Evolutionary conservation across 1,140 invertebrate species (phyloP), one percentile per base, ranked within the genome.

Genomic region (Drosophila lini): DNA sequence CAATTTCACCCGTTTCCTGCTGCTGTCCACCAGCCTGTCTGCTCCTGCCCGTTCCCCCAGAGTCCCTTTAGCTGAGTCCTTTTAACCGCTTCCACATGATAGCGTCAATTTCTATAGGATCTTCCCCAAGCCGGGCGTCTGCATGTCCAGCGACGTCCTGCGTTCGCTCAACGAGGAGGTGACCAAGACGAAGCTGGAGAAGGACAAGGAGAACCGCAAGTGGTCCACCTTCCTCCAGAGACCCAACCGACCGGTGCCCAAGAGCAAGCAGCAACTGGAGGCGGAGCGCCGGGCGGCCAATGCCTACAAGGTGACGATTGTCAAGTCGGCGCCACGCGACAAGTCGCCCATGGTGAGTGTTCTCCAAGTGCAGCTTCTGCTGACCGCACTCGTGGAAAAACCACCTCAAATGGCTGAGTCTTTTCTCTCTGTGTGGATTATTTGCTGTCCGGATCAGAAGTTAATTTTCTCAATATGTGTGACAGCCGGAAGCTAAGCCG

Each of bases 161-260:
- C 94, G 95, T 74, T 95, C 94, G 15, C 79, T 95, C 7, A 95
- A 95, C 78, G 93, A 94, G 56, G 93, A 94, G 67, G 78, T 93
- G 47, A 83, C 91, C 50, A 93, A 93, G 71, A 91, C 91, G 1
- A 91, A 84, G 69, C 90, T 91, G 28, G 93, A 94, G 52, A 94
- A 93, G 44, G 93, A 93, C 36, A 92, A 94, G 19, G 93, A 95
- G 65, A 94, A 94, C 53, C 94, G 93, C 47, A 95, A 94, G 61
- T 95, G 93, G 83, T 95, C 96, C n/a, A 95, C 95, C 13, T 96
- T 96, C 79, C 85, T 96, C 40, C 94, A 96, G 80, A 95, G 95
- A 71, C 95, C 96, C 1, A 93, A 94, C 71, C 93, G 95, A 25
- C 94, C 95, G 1, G 93, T 94, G 38, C 95, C 95, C 0, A 93